Conservation (phyloP, 2,888 invertebrate species). For the Abscondita cerata region DNA sequence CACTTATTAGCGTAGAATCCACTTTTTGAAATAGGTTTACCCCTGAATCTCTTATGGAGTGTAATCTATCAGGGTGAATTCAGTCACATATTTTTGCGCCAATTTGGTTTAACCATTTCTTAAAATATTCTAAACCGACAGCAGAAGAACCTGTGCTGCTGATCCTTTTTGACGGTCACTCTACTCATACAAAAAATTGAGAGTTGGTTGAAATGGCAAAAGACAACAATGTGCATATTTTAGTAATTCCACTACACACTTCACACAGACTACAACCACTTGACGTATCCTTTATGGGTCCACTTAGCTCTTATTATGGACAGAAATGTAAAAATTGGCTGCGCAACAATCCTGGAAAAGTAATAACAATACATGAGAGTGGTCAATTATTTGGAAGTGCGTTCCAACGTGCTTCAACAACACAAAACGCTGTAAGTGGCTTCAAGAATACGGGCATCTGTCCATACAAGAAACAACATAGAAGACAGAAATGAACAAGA, state of each 20-base stretch:
- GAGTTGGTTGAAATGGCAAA: slow-evolving; percentile 1
- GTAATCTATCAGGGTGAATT: no score
- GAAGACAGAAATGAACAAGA: not conserved
- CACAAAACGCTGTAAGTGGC: not conserved
- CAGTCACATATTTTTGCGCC: no score
- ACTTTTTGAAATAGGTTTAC: not conserved
- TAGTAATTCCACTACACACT: slow-evolving; percentile 8
- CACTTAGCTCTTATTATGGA: slow-evolving; percentile 3
- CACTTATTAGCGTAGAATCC: not conserved
- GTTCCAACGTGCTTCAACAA: not conserved
- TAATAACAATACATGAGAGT: not conserved
- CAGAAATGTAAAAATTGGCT: no score
- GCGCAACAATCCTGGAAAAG: no score
- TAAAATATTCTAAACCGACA: no score
- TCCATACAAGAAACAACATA: not conserved
- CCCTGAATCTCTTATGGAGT: not conserved
- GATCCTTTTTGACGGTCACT: no score
- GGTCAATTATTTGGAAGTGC: not conserved
- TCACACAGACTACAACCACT: not conserved
- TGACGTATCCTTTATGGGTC: not conserved
- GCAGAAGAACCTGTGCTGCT: not conserved
- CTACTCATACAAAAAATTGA: no score
- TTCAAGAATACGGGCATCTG: not conserved
- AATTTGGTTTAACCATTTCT: no score
- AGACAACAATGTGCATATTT: slow-evolving; percentile 2